These are phyloP conservation scores for Lucilia sericata DNA, from an alignment of 1,140 invertebrate species.

Conservation along the genomic window DNA sequence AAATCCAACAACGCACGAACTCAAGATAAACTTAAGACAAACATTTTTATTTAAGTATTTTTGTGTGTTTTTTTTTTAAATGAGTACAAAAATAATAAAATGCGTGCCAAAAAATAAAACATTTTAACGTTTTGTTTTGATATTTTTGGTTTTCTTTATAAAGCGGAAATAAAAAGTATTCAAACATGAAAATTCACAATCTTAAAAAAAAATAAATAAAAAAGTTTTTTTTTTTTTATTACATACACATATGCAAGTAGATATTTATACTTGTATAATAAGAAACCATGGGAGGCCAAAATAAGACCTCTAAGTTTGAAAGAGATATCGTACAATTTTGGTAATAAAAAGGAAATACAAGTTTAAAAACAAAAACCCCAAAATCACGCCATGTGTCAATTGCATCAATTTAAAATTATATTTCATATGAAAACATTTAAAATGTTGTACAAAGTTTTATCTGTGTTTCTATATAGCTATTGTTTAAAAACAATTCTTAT, in stretches of 20 bases:
- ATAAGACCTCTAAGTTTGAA: not conserved
- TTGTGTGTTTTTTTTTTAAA: not conserved
- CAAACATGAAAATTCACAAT: not conserved
- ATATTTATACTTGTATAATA: too few relatives aligned
- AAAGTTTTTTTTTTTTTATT: not conserved
- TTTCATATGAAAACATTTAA: too few relatives aligned
- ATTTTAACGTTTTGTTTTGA: not conserved
- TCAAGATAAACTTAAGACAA: too few relatives aligned
- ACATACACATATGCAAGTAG: not conserved
- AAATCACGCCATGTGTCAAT: conserved; percentile 36
- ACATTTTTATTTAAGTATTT: too few relatives aligned
- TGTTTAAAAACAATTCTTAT: too few relatives aligned
- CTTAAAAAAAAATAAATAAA: not conserved
- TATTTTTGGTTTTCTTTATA: not conserved
- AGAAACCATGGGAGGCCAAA: not conserved
- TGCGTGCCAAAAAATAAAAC: conserved; percentile 15
- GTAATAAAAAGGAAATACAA: not conserved
- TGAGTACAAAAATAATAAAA: not conserved
- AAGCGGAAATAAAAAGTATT: not conserved
- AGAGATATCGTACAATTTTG: not conserved
- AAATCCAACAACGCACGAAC: too few relatives aligned
- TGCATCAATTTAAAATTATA: conserved; percentile 23
- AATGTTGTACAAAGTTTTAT: too few relatives aligned
- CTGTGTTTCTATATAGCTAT: too few relatives aligned
- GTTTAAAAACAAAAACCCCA: not conserved